Percentiles rank a stretch among this genome's conserved stretches.
Conservation (phyloP, 2,888 invertebrate species). For the Acanthosoma haemorrhoidale region DNA sequence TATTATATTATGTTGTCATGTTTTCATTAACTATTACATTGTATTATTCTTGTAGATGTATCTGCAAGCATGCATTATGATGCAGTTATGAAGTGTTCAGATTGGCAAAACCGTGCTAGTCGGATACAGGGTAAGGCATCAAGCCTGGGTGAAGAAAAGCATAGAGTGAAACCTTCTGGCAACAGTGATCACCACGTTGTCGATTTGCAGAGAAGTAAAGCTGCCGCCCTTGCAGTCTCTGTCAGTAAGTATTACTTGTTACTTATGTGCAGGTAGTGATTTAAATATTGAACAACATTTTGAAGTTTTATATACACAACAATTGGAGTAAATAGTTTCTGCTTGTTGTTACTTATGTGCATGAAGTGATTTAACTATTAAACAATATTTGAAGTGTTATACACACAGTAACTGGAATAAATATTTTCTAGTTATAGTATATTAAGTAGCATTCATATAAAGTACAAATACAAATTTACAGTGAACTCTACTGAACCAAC, state of each 20-base stretch:
- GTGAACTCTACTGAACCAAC: too few relatives aligned
- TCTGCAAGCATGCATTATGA: constrained; percentile 62
- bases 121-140: constrained; percentile 31
- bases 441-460: too few relatives aligned
- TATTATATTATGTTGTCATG: not conserved
- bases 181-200: constrained; percentile 34
- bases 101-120: constrained; percentile 69
- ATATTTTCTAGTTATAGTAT: too few relatives aligned
- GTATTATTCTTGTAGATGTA: constrained; percentile 53
- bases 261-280: too few relatives aligned
- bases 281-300: too few relatives aligned
- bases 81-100: constrained; percentile 66
- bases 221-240: constrained; percentile 34
- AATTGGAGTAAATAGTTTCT: too few relatives aligned
- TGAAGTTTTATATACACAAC: too few relatives aligned
- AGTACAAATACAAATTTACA: too few relatives aligned
- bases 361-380: too few relatives aligned
- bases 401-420: too few relatives aligned
- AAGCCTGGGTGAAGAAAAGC: not conserved
- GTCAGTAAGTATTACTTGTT: constrained; percentile 28
- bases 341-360: too few relatives aligned
- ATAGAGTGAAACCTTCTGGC: constrained; percentile 27
- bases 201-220: constrained; percentile 40
- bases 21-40: not conserved
- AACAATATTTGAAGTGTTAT: too few relatives aligned